Evolutionary conservation across 2,888 invertebrate species (phyloP), one percentile per base, ranked within the genome.

Genomic region (Thera britannica): DNA sequence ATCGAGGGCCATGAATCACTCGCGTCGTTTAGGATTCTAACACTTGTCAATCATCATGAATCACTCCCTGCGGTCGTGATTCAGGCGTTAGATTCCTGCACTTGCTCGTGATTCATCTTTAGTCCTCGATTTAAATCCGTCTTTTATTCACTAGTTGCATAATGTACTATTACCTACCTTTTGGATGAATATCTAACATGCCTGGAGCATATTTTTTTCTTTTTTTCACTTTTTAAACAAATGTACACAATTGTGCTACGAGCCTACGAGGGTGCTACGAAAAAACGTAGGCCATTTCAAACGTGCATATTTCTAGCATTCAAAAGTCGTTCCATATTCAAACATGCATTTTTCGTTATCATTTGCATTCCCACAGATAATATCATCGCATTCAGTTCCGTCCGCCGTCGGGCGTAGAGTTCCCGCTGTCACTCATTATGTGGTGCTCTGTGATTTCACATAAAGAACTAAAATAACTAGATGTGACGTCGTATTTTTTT

Each of bases 361-460:
- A 62, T 60, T 64, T 72, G 76, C 75, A 77, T 79, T 79, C 70
- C 74, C 74, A 75, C 66, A 74, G 74, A 73, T 74, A 75, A 79
- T 78, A 77, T 72, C 72, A 68, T 72, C 75, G 75, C 72, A 73
- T 77, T 71, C 67, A 68, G 52, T 72, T 61, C 71, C 72, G 54
- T 63, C 60, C 67, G 70, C 65, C n/a, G 58, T 72, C 75, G 71
- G 70, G 73, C 76, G 65, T 64, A 66, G 75, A 70, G 75, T 78
- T 79, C 77, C 75, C 70, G 72, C 73, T 79, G 80, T 74, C 78
- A 80, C 74, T 78, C 77, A 78, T 80, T 78, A 72, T 76, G 64
- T 68, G 72, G 68, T 55, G 63, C 60, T 48, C 61, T 46, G 62
- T 62, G 68, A 68, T 68, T 67, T 65, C 34, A 62, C 70, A 62